A percentile compares a stretch with the other conserved stretches of the same genome.
Conservation (phyloP, 2,888 invertebrate species). For the Lycocerus yunnanus region DNA sequence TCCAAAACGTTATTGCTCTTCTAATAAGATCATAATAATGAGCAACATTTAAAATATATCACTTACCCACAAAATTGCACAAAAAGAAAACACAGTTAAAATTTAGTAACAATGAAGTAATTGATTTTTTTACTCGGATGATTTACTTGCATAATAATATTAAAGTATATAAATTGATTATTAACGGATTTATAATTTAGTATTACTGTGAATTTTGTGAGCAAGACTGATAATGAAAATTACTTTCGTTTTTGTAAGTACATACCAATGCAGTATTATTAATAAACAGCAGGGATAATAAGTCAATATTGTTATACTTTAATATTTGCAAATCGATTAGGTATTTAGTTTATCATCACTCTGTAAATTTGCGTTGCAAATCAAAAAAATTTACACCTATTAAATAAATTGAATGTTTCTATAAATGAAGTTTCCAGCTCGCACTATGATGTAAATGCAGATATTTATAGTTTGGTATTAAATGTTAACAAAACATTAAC, state of each 20-base stretch:
- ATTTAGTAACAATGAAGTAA: slow-evolving; percentile 6
- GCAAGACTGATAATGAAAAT: slow-evolving; percentile 7
- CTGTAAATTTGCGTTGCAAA: background rate
- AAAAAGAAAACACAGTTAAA: slow-evolving; percentile 11
- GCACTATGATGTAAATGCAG: background rate
- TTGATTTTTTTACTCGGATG: slow-evolving; percentile 14
- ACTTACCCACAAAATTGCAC: slow-evolving; percentile 23
- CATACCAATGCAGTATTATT: no score
- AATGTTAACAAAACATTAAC: background rate
- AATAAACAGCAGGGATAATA: background rate
- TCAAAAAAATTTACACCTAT: background rate
- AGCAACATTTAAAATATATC: background rate
- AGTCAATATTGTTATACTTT: background rate
- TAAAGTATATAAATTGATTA: slow-evolving; percentile 21
- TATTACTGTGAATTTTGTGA: slow-evolving; percentile 3
- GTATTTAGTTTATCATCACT: background rate
- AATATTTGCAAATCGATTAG: background rate
- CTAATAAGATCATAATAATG: background rate
- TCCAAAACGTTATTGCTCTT: background rate
- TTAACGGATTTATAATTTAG: slow-evolving; percentile 8
- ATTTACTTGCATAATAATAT: slow-evolving; percentile 18
- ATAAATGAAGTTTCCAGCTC: background rate
- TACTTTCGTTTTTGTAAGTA: slow-evolving; percentile 17
- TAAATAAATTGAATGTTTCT: background rate
- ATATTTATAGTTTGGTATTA: background rate